Evolutionary conservation across 2,797 vertebrate genomes (phyloP), one percentile per base, ranked within the genome.

Genomic region (Knipowitschia caucasica): DNA sequence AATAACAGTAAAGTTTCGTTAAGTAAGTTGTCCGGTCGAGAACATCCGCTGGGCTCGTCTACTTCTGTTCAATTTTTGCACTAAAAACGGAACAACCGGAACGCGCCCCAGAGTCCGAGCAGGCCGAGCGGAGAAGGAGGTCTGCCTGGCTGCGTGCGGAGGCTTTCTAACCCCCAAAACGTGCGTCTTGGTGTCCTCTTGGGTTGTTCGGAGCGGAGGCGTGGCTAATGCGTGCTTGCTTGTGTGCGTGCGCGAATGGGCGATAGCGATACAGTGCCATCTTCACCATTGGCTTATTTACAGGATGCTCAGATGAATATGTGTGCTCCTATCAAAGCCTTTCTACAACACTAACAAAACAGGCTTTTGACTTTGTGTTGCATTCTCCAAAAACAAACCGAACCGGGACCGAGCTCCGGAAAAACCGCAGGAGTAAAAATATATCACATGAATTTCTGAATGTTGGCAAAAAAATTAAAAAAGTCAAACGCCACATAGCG

Each of bases 51-150:
- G 82, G 82, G 75, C 52, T 70, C 65, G 67, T 85, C 75, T 71
- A 78, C 86, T 89, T 89, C 77, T 84, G 75, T 89, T 89, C 79
- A 77, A 84, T 89, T 91, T 91, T 91, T 91, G 91, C 89, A 90
- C 90, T 90, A 90, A 85, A 47, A 86, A 82, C 71, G 78, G 62
- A 73, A 78, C 53, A 72, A 77, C 71, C 66, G 64, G 74, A 81
- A 77, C 64, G 62, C 71, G 63, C 53, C 17, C 7, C 36, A 35
- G 36, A 49, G 31, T 36, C 35, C 53, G 40, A 56, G 39, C 40
- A 65, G 52, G 36, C 42, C 25, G 42, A 80, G 39, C 43, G 40
- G 44, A 53, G 29, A 66, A 49, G 53, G 53, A 76, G 42, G 43
- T 55, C 50, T 66, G 56, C 69, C n/a, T n/a, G 14, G 30, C 73